These are phyloP conservation scores for Galerucella nymphaeae DNA, from an alignment of 2,888 invertebrate species.

Conservation along the genomic window DNA sequence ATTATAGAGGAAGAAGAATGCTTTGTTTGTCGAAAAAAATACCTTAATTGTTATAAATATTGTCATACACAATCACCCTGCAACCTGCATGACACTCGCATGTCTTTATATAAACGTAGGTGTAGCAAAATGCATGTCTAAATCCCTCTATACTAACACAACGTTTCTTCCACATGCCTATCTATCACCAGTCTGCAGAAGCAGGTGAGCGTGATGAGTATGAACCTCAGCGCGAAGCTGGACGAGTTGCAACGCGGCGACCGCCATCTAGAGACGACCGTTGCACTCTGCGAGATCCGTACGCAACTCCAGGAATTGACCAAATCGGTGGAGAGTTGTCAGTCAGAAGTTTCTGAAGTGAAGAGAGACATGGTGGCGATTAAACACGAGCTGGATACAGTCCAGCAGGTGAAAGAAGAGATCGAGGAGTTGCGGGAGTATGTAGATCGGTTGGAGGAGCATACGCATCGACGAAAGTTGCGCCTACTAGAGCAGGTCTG, in stretches of 20 bases:
- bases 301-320: slow-evolving; percentile 93
- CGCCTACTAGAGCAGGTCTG: slow-evolving; percentile 90
- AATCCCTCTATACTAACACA: slow-evolving; percentile 52
- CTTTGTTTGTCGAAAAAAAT: background rate
- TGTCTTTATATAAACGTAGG: slow-evolving; percentile 30
- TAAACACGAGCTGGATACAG: slow-evolving; percentile 92
- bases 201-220: slow-evolving; percentile 98
- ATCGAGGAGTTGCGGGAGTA: slow-evolving; percentile 93
- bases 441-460: slow-evolving; percentile 91
- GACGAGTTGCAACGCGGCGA: slow-evolving; percentile 90
- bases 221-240: slow-evolving; percentile 93
- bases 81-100: slow-evolving; percentile 38
- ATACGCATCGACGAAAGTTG: slow-evolving; percentile 89
- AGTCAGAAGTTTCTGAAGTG: slow-evolving; percentile 92
- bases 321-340: slow-evolving; percentile 94
- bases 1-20: background rate
- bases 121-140: slow-evolving; percentile 7
- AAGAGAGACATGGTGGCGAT: slow-evolving; percentile 96
- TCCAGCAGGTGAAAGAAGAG: slow-evolving; percentile 95
- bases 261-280: slow-evolving; percentile 92
- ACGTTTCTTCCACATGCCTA: slow-evolving; percentile 25
- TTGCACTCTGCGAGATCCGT: slow-evolving; percentile 93
- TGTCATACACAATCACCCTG: slow-evolving; percentile 1
- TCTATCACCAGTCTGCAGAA: slow-evolving; percentile 83
- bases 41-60: background rate